Conservation (phyloP, 2,888 invertebrate species). For the Kryphioiulus occultus region DNA sequence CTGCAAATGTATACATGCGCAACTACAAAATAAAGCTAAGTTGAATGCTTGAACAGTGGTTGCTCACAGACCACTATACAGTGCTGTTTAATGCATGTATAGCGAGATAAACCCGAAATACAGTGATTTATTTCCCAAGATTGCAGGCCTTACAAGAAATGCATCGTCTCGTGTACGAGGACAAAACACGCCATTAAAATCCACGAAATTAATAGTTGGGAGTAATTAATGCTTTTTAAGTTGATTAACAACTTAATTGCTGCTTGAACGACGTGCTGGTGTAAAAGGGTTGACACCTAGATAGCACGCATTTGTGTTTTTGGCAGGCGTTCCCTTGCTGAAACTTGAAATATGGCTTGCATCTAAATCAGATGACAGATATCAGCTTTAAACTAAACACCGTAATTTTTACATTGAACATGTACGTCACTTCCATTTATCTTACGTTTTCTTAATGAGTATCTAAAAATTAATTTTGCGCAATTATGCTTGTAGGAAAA, state of each 20-base stretch:
- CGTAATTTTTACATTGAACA: background rate
- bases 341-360: background rate
- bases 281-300: background rate
- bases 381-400: background rate
- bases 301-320: background rate
- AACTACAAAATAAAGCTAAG: background rate
- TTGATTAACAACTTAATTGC: constrained; percentile 24
- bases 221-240: background rate
- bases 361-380: background rate
- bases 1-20: background rate
- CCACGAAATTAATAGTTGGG: background rate
- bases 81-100: background rate
- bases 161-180: background rate
- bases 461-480: background rate
- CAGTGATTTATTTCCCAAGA: background rate
- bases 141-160: background rate
- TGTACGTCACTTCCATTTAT: background rate
- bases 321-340: background rate
- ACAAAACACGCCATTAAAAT: background rate
- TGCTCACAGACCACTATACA: background rate
- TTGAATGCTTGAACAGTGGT: background rate
- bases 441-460: background rate
- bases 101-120: background rate
- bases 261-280: background rate
- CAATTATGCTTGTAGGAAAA: background rate